Base-by-base conservation (phyloP, 2,797 vertebrate genomes). In the Rhodeus uyekii region DNA sequence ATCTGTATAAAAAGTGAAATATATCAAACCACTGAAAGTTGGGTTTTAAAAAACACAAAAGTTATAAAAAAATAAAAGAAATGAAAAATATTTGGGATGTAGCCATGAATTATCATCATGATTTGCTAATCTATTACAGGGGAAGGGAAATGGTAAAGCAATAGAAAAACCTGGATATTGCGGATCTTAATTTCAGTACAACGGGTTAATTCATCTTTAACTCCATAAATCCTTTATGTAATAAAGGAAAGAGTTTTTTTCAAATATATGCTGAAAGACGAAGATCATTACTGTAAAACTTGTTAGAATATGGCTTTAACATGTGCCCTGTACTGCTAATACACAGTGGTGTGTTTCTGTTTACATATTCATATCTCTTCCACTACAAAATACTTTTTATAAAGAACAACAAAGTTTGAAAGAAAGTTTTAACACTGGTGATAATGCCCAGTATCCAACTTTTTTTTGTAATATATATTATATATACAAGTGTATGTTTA, bases 1-100 rank as follows among this genome's bases (percentile, higher is more conserved):
- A 89, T 85, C 72, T 84, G 87, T 91, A 93, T 91, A 93, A 92
- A 94, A 89, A 91, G 72, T 55, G 68, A 90, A 85, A 92, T 91
- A 89, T 91, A 93, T 88, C 87, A 92, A 93, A 91, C 85, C 89
- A 88, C 84, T 88, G 50, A 88, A 91, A 86, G 77, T 63, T 79
- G 88, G 86, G 87, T 78, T 91, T 89, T 90, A 89, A 90, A 92
- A 92, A 93, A 91, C 55, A 60, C 55, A 85, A 19, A 85, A 84
- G 81, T 83, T 80, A 88, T 75, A 78, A 88, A 78, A 88, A 90
- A 82, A 50, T 88, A 77, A 46, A 87, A 88, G 84, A 77, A 55
- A 69, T 2, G 0, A 60, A n/a, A 29, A 32, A 60, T 88, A 19
- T 88, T 83, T 64, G 86, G 86, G 82, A 89, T 81, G 76, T 55